phyloP scores from a whole-genome alignment of 2,888 invertebrate genomes.

The Lymantria monacha region DNA sequence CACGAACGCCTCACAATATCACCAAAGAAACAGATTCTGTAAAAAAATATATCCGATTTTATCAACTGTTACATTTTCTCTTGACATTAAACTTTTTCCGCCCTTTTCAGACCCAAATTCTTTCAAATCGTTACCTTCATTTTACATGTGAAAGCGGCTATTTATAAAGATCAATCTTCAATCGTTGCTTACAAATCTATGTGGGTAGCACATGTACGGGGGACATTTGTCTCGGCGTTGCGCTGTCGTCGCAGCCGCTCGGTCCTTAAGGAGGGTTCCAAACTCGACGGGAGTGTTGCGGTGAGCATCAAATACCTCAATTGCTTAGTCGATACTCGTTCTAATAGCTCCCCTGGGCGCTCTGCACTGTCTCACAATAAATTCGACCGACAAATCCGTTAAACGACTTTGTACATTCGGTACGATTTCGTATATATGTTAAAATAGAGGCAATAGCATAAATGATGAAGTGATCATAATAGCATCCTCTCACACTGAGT shows the following conservation, averaged over 20 bases:
- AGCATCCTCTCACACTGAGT: too few species aligned
- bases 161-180: conserved; percentile 33
- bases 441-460: too few species aligned
- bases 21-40: conserved; percentile 10
- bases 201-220: conserved; percentile 30
- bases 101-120: conserved; percentile 13
- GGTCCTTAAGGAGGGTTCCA: conserved; percentile 18
- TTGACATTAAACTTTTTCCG: conserved; percentile 14
- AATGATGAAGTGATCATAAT: too few species aligned
- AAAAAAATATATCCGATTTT: conserved; percentile 6
- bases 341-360: conserved; percentile 43
- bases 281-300: conserved; percentile 39
- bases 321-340: conserved; percentile 34
- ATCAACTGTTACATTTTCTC: conserved; percentile 16
- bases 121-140: background rate
- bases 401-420: too few species aligned
- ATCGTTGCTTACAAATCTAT: conserved; percentile 48
- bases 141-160: conserved; percentile 16
- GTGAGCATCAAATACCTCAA: conserved; percentile 24
- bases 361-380: conserved; percentile 35
- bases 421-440: too few species aligned
- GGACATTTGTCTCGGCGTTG: conserved; percentile 43
- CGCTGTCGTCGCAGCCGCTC: conserved; percentile 38
- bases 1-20: background rate
- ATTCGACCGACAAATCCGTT: background rate